Conservation (phyloP, 2,888 invertebrate genomes). For the Caenorhabditis wallacei region DNA sequence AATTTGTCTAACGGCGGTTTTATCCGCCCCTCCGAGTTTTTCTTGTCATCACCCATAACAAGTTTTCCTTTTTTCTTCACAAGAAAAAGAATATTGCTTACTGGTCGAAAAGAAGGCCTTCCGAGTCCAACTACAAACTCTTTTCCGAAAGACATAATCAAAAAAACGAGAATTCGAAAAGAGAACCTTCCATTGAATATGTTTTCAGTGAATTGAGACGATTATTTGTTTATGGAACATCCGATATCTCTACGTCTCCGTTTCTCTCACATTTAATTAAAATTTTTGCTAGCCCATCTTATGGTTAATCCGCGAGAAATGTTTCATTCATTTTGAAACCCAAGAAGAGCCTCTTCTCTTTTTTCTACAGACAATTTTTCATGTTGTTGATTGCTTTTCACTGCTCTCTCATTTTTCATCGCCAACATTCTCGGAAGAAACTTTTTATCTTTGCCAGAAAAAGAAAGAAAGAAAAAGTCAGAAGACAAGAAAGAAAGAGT, state of each 20-base stretch:
- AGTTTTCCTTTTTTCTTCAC: constrained; percentile 16
- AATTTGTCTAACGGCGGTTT: constrained; percentile 23
- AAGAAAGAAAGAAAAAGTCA: neutral
- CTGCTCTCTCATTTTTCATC: constrained; percentile 42
- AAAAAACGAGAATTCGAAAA: constrained; percentile 22
- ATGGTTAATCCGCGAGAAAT: constrained; percentile 30
- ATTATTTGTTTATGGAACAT: constrained; percentile 37
- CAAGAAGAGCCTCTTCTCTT: constrained; percentile 12
- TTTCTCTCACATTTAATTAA: constrained; percentile 29
- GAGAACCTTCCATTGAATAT: neutral
- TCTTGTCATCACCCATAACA: constrained; percentile 15
- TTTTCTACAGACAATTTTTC: constrained; percentile 41
- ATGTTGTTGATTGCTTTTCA: constrained; percentile 54
- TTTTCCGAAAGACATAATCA: constrained; percentile 7
- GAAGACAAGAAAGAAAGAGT: constrained; percentile 11
- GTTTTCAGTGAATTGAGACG: neutral
- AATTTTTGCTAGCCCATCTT: constrained; percentile 20
- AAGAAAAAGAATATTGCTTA: constrained; percentile 14
- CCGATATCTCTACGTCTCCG: constrained; percentile 6
- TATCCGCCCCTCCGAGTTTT: neutral
- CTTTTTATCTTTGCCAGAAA: constrained; percentile 20
- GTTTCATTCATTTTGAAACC: constrained; percentile 24
- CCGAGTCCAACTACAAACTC: constrained; percentile 21
- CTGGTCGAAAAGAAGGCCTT: constrained; percentile 20
- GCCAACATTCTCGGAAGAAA: constrained; percentile 37